Evolutionary conservation across 2,113 vertebrate genomes (phyloP).

Genomic region (Plestiodon gilberti): DNA sequence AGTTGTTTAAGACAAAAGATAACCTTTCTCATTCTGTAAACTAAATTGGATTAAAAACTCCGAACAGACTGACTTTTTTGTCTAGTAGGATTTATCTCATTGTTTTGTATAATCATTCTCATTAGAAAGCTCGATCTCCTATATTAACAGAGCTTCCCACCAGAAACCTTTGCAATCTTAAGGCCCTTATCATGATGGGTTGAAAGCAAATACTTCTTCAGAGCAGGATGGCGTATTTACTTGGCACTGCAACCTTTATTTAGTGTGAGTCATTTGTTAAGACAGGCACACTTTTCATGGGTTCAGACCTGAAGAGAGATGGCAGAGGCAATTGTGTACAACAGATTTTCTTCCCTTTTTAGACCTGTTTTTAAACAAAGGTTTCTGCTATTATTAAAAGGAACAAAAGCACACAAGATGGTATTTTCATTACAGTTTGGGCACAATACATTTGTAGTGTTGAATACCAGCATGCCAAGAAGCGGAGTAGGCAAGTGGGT

Average conservation of each 20-base stretch:
- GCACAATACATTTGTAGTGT: not conserved
- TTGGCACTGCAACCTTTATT: not conserved
- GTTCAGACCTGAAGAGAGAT: not conserved
- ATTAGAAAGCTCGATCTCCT: conserved; percentile 28
- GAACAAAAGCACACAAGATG: conserved; percentile 10
- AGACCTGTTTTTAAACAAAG: conserved; percentile 13
- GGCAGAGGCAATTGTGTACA: not conserved
- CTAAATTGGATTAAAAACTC: conserved; percentile 56
- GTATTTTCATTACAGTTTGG: not conserved
- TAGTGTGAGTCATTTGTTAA: conserved; percentile 9
- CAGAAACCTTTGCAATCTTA: conserved; percentile 33
- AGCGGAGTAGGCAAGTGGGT: not conserved
- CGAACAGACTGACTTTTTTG: conserved; percentile 41
- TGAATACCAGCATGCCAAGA: not conserved
- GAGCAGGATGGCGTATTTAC: not conserved
- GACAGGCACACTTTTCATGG: not conserved
- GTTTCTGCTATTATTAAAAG: conserved; percentile 10
- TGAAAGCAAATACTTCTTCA: not conserved
- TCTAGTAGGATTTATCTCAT: conserved; percentile 45
- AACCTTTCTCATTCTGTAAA: conserved; percentile 23
- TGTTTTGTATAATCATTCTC: conserved; percentile 43
- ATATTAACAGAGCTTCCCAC: conserved; percentile 41
- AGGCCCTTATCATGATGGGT: not conserved
- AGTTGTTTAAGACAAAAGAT: conserved; percentile 57
- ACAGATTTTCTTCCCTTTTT: not conserved